These are phyloP conservation scores for Melieria omissa DNA, from an alignment of 2,888 invertebrate species.

Conservation along the genomic window DNA sequence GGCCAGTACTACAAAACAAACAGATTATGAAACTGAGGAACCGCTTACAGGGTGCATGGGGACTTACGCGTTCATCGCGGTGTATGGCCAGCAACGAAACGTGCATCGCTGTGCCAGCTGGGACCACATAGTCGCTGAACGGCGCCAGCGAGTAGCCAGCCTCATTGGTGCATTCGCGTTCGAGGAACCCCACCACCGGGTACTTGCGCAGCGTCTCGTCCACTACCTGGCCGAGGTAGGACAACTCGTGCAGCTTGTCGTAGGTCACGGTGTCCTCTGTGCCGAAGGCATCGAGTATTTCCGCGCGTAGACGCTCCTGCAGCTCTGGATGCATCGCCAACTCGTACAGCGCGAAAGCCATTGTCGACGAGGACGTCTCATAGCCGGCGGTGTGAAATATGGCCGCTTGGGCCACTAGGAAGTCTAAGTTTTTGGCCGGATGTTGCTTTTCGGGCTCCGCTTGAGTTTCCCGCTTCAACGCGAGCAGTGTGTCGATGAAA, in stretches of 20 bases:
- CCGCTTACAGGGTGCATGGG: not conserved
- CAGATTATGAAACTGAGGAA: not conserved
- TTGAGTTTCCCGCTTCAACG: slow-evolving; percentile 58
- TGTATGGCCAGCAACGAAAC: slow-evolving; percentile 59
- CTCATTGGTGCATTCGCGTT: slow-evolving; percentile 53
- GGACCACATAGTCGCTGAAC: slow-evolving; percentile 51
- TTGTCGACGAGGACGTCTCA: slow-evolving; percentile 62
- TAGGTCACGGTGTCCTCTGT: slow-evolving; percentile 61
- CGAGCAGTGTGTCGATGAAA: slow-evolving; percentile 68
- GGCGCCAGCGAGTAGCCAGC: slow-evolving; percentile 52
- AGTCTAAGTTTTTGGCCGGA: slow-evolving; percentile 41
- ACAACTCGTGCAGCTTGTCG: slow-evolving; percentile 65
- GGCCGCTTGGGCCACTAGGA: slow-evolving; percentile 57
- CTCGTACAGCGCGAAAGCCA: slow-evolving; percentile 63
- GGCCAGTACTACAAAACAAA: slow-evolving; percentile 55
- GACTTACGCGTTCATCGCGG: slow-evolving; percentile 57
- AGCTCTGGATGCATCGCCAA: slow-evolving; percentile 58
- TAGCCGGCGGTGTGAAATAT: slow-evolving; percentile 58
- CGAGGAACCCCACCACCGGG: slow-evolving; percentile 62
- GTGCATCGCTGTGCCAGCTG: slow-evolving; percentile 56
- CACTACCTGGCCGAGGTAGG: slow-evolving; percentile 65
- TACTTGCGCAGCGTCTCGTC: slow-evolving; percentile 61
- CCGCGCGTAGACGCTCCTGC: slow-evolving; percentile 62
- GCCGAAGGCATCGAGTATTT: slow-evolving; percentile 57
- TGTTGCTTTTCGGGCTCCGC: not conserved